Percentiles rank a stretch among this genome's conserved stretches.
phyloP scores from a whole-genome alignment of 2,113 vertebrate genomes.

The Thomomys bottae region DNA sequence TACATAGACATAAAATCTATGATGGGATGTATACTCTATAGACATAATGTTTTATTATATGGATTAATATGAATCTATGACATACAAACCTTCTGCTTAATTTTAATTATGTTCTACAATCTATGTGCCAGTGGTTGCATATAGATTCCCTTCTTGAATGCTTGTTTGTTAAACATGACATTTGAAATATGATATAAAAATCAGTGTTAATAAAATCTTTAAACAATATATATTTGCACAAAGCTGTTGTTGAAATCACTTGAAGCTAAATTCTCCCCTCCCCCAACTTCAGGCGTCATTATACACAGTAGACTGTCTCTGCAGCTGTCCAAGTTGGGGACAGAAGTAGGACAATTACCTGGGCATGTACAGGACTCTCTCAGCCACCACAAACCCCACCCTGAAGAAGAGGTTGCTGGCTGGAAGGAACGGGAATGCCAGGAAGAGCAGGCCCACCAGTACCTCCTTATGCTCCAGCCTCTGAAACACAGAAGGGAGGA shows the following conservation, averaged over 20 bases:
- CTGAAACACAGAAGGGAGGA: conserved; percentile 87
- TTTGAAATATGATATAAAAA: too few relatives aligned
- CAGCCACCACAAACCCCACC: conserved; percentile 98
- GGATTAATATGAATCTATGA: too few relatives aligned
- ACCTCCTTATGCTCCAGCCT: conserved; percentile 92
- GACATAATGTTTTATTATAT: too few relatives aligned
- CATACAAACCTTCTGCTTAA: too few relatives aligned
- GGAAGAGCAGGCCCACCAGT: conserved; percentile 93
- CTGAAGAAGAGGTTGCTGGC: conserved; percentile 99
- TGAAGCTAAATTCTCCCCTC: neutral
- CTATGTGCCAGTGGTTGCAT: too few relatives aligned
- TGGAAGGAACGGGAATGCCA: conserved; percentile 97
- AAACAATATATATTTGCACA: neutral
- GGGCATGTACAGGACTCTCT: conserved; percentile 98
- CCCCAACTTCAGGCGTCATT: neutral
- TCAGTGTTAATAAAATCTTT: too few relatives aligned
- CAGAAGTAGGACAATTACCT: conserved; percentile 87
- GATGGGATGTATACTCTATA: too few relatives aligned
- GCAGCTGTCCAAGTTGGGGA: neutral
- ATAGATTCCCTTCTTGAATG: too few relatives aligned
- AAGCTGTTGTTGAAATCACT: neutral
- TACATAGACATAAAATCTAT: too few relatives aligned
- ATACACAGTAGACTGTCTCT: neutral
- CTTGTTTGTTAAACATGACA: too few relatives aligned
- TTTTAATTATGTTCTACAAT: too few relatives aligned